Evolutionary conservation across 2,888 invertebrate species (phyloP).

Genomic region (Brachypalpus laphriformis): DNA sequence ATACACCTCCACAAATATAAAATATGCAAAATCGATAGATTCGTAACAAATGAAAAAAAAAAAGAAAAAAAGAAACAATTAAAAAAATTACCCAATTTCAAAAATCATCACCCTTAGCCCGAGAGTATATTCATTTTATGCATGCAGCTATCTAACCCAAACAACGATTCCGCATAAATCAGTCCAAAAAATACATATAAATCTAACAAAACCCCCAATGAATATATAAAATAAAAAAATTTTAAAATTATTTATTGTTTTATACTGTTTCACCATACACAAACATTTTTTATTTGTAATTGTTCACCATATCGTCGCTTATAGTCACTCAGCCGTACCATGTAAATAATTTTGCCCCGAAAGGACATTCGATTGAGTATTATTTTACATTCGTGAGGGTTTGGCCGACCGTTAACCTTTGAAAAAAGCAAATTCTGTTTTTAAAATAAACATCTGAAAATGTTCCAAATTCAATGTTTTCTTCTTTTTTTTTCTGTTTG

Average conservation of each 20-base stretch:
- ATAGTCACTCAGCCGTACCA: conserved; percentile 37
- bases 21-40: not conserved
- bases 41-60: too few relatives aligned
- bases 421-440: conserved; percentile 12
- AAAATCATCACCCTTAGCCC: conserved; percentile 11
- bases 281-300: not conserved
- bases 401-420: not conserved
- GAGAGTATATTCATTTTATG: not conserved
- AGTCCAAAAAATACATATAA: conserved; percentile 7
- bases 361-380: conserved; percentile 31
- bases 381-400: conserved; percentile 21
- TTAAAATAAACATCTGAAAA: conserved; percentile 13
- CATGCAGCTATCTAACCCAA: not conserved
- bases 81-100: not conserved
- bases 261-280: not conserved
- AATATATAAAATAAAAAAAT: conserved; percentile 10
- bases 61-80: not conserved
- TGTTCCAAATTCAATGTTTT: conserved; percentile 24
- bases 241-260: conserved; percentile 9
- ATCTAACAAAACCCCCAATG: conserved; percentile 13
- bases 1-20: conserved; percentile 12
- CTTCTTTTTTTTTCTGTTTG: not conserved
- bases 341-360: conserved; percentile 39
- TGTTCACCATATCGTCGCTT: conserved; percentile 6
- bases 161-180: conserved; percentile 35